Conservation (phyloP, 37 sponge, comb jelly and placozoan genomes). For the Ianthella basta region DNA sequence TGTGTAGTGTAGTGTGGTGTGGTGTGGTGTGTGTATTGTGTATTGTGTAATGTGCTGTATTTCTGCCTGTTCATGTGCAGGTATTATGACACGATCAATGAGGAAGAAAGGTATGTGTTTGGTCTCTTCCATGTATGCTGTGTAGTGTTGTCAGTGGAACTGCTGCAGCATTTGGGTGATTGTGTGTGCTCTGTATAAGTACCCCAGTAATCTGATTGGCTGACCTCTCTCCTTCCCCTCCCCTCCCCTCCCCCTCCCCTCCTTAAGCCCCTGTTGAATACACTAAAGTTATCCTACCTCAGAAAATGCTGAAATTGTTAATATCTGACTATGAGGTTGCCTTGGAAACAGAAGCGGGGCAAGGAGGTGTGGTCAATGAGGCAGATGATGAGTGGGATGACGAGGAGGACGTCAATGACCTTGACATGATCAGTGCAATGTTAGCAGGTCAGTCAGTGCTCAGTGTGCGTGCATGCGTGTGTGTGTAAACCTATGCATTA, state of each 20-base stretch:
- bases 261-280: conserved; percentile 1
- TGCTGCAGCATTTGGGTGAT: neutral
- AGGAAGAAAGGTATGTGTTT: conserved; percentile 39
- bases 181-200: no score
- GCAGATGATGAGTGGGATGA: conserved; percentile 11
- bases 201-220: no score
- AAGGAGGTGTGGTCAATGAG: neutral
- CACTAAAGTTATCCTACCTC: conserved; percentile 59
- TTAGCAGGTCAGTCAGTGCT: neutral
- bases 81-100: conserved; percentile 61
- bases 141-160: no score
- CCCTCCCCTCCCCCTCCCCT: neutral
- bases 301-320: conserved; percentile 71
- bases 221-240: neutral
- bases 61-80: conserved; percentile 12
- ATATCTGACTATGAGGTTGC: conserved; percentile 59
- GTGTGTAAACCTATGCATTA: no score
- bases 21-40: neutral
- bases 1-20: neutral
- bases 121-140: no score
- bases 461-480: neutral
- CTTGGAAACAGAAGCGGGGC: conserved; percentile 49
- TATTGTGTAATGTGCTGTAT: neutral
- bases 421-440: neutral
- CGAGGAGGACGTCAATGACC: conserved; percentile 20